A percentile compares a stretch with the other conserved stretches of the same genome.
Conservation (phyloP, 1,140 invertebrate species). For the Lepidurus packardi region DNA sequence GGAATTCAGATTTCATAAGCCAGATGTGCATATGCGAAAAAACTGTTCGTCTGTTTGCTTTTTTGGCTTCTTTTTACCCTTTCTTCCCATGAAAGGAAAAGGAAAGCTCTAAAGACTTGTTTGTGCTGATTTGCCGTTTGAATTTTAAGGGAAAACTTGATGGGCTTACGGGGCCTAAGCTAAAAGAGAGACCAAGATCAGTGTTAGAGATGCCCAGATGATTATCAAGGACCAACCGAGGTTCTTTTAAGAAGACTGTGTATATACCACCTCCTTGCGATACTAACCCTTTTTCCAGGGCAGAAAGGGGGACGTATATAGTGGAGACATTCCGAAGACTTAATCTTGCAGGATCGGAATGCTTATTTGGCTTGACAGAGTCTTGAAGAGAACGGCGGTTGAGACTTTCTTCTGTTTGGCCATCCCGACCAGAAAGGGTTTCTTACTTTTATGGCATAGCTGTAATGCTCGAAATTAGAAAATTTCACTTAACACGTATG, state of each 20-base stretch:
- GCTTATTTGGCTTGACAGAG: background rate
- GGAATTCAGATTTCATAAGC: too few species aligned
- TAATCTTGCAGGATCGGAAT: constrained; percentile 16
- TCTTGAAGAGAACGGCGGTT: background rate
- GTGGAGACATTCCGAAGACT: constrained; percentile 18
- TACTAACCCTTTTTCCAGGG: background rate
- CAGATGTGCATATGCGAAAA: too few species aligned
- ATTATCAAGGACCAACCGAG: background rate
- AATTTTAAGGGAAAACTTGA: background rate
- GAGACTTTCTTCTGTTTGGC: background rate
- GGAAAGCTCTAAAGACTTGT: background rate
- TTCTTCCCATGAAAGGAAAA: too few species aligned
- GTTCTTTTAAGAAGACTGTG: background rate
- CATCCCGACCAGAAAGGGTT: too few species aligned
- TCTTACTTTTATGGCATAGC: too few species aligned
- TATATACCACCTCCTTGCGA: background rate
- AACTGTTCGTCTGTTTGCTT: too few species aligned
- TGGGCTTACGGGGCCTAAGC: constrained; percentile 3
- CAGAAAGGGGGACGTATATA: constrained; percentile 3
- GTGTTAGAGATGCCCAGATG: background rate
- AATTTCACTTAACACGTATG: too few species aligned
- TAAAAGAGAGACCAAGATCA: background rate
- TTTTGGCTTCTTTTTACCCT: too few species aligned
- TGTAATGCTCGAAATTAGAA: too few species aligned
- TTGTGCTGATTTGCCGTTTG: constrained; percentile 1